Base-by-base conservation (phyloP, 1,140 invertebrate species). In the Adelges cooleyi region DNA sequence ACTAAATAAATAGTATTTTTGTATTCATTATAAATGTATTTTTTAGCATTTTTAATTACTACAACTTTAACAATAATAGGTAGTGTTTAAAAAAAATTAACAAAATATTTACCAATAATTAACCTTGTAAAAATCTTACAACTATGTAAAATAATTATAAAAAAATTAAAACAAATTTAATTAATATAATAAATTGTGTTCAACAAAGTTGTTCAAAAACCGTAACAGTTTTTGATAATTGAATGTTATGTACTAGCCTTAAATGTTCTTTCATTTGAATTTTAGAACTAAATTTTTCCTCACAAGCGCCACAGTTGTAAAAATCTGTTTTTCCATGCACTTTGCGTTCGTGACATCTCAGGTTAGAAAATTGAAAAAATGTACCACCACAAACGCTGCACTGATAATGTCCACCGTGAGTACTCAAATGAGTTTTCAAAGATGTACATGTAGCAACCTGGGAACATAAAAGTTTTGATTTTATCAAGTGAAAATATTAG, bases 361-460 rank as follows among this genome's bases (percentile, higher is more conserved):
- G 27, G 15, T 27, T 62, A 2, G 56, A 62, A 15, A 48, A 22
- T 22, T 48, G 25, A 3, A 4, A 29, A 62, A 62, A 62, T 15
- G 56, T 62, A 20, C 42, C 11, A 20, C 56, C 56, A 33, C 56
- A 62, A 3, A 62, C 20, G 46, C 23, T 62, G 15, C 56, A 62
- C 33, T 62, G 56, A 62, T 33, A 48, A 48, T 62, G 23, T 48
- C 42, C 42, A 29, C 56, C 42, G n/a, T 62, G 56, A 0, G 42
- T 62, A 22, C 46, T 62, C 17, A 62, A 48, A 9, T 62, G 56
- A 8, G 25, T 15, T 48, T 48, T 62, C 3, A 62, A 15, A 0
- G 42, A 62, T 22, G 42, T 13, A 62, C 23, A 22, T 13, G 23
- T 62, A 29, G 23, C 5, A 62, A 62, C 11, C 56, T 62, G 23